A percentile compares a stretch with the other conserved stretches of the same genome.
These are phyloP conservation scores for Parapristionchus giblindavisi DNA, from an alignment of 2,888 invertebrate genomes.

Conservation along the genomic window DNA sequence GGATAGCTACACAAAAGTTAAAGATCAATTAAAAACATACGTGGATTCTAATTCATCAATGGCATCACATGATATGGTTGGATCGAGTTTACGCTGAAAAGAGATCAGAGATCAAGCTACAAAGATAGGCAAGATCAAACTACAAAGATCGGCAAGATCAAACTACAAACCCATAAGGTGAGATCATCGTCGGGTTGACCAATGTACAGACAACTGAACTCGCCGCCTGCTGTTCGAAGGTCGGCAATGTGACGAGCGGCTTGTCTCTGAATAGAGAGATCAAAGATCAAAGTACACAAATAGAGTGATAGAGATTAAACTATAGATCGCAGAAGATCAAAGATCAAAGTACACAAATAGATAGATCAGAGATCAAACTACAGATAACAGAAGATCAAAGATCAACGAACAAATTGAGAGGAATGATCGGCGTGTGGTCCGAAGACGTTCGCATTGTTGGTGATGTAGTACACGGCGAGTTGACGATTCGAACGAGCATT, in stretches of 20 bases:
- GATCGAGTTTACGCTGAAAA: slow-evolving; percentile 23
- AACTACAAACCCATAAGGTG: too few species aligned
- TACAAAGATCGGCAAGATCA: too few species aligned
- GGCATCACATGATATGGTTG: slow-evolving; percentile 14
- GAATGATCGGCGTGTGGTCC: too few species aligned
- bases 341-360: too few species aligned
- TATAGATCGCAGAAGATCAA: too few species aligned
- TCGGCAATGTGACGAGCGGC: slow-evolving; percentile 24
- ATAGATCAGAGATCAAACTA: too few species aligned
- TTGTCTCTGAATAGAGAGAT: background rate
- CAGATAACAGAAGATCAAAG: too few species aligned
- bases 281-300: too few species aligned
- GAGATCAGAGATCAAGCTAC: background rate
- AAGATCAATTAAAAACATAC: slow-evolving; percentile 19
- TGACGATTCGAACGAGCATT: slow-evolving; percentile 39
- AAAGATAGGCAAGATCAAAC: too few species aligned
- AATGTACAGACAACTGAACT: slow-evolving; percentile 28
- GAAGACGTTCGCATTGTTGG: slow-evolving; percentile 39
- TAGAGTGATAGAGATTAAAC: too few species aligned
- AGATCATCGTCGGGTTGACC: background rate
- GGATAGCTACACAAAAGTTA: too few species aligned
- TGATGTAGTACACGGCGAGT: slow-evolving; percentile 42
- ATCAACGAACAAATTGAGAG: too few species aligned
- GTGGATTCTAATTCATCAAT: slow-evolving; percentile 17
- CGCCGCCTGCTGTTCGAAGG: slow-evolving; percentile 11